phyloP scores from a whole-genome alignment of 1,140 invertebrate genomes.

The Zaprionus nigranus region DNA sequence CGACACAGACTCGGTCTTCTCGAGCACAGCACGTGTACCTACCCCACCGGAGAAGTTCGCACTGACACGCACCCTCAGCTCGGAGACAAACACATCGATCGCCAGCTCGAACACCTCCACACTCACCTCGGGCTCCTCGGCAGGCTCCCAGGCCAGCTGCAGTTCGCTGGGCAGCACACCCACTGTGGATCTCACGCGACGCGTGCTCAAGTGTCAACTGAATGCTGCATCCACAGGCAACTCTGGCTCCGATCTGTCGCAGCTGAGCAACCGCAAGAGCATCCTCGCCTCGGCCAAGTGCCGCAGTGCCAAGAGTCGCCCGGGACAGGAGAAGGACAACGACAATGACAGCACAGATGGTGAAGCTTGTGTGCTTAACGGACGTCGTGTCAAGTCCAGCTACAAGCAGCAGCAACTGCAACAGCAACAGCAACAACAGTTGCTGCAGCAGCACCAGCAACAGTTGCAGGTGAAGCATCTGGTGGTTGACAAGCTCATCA shows the following conservation, averaged over 20 bases:
- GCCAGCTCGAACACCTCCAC: conserved; percentile 88
- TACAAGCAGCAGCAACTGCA: conserved; percentile 68
- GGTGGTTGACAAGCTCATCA: conserved; percentile 83
- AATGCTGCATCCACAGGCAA: conserved; percentile 17
- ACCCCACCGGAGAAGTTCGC: conserved; percentile 85
- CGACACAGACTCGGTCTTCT: conserved; percentile 94
- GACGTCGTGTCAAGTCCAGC: conserved; percentile 71
- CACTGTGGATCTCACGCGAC: conserved; percentile 85
- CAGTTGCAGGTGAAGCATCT: conserved; percentile 51
- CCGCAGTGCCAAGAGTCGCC: conserved; percentile 87
- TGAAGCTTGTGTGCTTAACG: conserved; percentile 71
- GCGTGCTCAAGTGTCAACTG: conserved; percentile 87
- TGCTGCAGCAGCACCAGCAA: conserved; percentile 37
- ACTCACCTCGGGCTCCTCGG: conserved; percentile 86
- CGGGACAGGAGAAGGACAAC: conserved; percentile 70
- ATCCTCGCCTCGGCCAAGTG: conserved; percentile 94
- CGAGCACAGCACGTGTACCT: conserved; percentile 87
- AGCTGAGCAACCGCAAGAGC: conserved; percentile 91
- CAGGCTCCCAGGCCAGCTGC: conserved; percentile 88
- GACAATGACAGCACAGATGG: conserved; percentile 84
- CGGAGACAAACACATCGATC: conserved; percentile 87
- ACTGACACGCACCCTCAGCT: conserved; percentile 86
- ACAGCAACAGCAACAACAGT: conserved; percentile 32
- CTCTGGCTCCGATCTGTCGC: conserved; percentile 85
- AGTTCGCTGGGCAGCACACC: conserved; percentile 87